Evolutionary conservation across 2,888 invertebrate species (phyloP).

Genomic region (Monoplex corrugatus): DNA sequence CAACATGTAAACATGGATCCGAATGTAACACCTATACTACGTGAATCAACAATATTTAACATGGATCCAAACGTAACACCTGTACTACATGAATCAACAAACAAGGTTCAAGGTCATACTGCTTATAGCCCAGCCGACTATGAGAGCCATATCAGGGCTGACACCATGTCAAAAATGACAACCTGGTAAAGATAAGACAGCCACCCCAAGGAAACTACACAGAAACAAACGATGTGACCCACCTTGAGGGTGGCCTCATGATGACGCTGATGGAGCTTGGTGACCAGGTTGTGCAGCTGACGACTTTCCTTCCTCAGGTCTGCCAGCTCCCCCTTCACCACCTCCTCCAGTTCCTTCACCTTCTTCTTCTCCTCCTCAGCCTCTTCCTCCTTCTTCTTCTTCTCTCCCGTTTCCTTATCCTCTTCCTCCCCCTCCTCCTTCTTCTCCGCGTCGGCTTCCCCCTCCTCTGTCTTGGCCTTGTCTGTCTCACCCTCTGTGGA

Average conservation of each 20-base stretch:
- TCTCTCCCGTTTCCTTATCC: conserved; percentile 57
- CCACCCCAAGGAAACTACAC: no score
- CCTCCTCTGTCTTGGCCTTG: conserved; percentile 58
- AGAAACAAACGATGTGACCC: no score
- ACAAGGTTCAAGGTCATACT: no score
- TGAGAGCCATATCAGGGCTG: no score
- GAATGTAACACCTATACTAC: no score
- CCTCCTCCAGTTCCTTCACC: conserved; percentile 60
- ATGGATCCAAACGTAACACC: no score
- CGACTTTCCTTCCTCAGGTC: conserved; percentile 95
- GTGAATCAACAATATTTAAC: no score
- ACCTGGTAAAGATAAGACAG: no score
- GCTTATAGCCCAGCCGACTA: no score
- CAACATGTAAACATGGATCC: no score
- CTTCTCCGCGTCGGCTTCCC: conserved; percentile 61
- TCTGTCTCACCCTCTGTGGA: conserved; percentile 55
- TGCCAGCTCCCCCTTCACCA: conserved; percentile 90
- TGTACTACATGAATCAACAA: no score
- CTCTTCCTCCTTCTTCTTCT: conserved; percentile 63
- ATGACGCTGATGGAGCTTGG: conserved; percentile 94
- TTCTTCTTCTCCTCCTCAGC: conserved; percentile 60
- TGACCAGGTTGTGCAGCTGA: conserved; percentile 94
- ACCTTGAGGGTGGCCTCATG: conserved; percentile 94
- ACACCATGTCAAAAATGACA: no score
- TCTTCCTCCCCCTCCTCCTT: conserved; percentile 58